Conservation (phyloP, 2,113 vertebrate species). For the Aramus guarauna region DNA sequence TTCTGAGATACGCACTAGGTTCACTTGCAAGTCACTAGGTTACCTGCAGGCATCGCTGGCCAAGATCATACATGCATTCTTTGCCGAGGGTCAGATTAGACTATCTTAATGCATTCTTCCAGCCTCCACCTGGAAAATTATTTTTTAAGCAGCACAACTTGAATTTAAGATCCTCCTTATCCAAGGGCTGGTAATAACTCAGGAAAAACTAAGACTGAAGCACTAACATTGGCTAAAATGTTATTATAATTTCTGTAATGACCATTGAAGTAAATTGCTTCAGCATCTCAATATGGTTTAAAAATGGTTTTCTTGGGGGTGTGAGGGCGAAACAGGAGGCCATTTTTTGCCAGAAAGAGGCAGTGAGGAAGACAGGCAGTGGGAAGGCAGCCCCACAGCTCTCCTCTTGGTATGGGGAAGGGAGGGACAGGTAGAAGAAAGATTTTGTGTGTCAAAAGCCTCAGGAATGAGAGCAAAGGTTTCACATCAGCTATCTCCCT, state of each 20-base stretch:
- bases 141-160: not conserved
- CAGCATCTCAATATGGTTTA: not conserved
- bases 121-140: not conserved
- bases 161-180: not conserved
- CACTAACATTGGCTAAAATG: not conserved
- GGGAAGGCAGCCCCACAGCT: not conserved
- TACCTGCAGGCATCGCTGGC: not conserved
- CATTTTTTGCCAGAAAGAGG: not conserved
- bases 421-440: not conserved
- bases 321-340: accelerated
- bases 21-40: not conserved
- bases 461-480: not conserved
- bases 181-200: not conserved
- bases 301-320: not conserved
- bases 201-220: not conserved
- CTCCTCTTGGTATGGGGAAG: not conserved
- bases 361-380: not conserved
- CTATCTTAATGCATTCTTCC: not conserved
- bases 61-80: not conserved
- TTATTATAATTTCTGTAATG: not conserved
- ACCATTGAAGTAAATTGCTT: not conserved
- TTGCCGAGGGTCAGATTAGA: not conserved
- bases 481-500: not conserved
- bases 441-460: not conserved
- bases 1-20: not conserved